phyloP scores from a whole-genome alignment of 2,113 vertebrate genomes.

The Cyphomyrus plagiostoma region DNA sequence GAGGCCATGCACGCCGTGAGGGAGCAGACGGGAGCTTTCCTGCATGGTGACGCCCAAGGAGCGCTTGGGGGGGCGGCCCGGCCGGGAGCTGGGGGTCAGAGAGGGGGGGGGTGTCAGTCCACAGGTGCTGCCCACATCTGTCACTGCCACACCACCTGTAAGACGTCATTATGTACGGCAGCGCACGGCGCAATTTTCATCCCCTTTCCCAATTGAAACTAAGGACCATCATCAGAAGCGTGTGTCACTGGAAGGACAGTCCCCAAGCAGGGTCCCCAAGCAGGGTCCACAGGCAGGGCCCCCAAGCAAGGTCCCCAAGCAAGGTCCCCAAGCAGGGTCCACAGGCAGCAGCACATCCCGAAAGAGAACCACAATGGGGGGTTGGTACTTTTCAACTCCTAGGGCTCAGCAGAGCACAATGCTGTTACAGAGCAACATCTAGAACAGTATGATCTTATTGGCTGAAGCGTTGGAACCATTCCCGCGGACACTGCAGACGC shows the following conservation, averaged over 20 bases:
- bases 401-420: not conserved
- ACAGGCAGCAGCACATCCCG: not conserved
- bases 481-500: not conserved
- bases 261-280: not conserved
- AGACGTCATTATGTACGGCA: not conserved
- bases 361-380: not conserved
- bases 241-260: not conserved
- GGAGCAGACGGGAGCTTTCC: conserved; percentile 72
- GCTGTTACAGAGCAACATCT: not conserved
- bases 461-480: not conserved
- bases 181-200: not conserved
- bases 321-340: not conserved
- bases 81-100: conserved; percentile 69
- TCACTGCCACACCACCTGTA: not conserved
- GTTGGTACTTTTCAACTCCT: not conserved
- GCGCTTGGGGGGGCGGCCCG: conserved; percentile 85
- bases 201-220: not conserved
- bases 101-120: conserved; percentile 20
- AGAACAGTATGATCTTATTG: not conserved
- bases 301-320: not conserved
- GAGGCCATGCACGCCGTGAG: conserved; percentile 75
- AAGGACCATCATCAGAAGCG: not conserved
- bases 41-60: conserved; percentile 74
- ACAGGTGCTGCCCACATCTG: not conserved
- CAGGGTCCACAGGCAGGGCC: not conserved